Base-by-base conservation (phyloP, 2,113 vertebrate species). In the Ailurus styani region DNA sequence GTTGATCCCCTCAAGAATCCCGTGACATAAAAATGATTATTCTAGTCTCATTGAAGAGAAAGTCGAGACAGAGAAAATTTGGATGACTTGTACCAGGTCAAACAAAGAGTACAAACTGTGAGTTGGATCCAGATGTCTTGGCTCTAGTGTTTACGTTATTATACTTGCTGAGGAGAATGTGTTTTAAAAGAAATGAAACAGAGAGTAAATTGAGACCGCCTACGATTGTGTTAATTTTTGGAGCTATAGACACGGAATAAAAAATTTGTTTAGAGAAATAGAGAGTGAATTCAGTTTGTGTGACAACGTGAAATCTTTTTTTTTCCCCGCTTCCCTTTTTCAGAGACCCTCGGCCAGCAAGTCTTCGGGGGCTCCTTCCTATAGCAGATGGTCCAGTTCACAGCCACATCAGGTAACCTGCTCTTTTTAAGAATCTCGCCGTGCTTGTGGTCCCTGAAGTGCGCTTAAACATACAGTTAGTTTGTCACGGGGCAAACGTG, bases 361-460 rank as follows among this genome's bases (percentile, higher is more conserved):
- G 98, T 98, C 98, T 91, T 98, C 98, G 97, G 98, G 98, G 98
- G 98, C 97, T 98, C 98, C 99, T 98, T 99, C 99, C 97, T 99
- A 98, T 96, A 99, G 99, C 99, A 99, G 99, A 99, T 99, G 99
- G 99, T 99, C 99, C 97, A 98, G 98, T 97, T 98, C 99, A 96
- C 99, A 99, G 98, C 98, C 98, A 29, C 99, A 99, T 99, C 99
- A 99, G 99, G 99, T 99, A 99, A 99, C 97, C 90, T 21, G 95
- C 75, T 96, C 93, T 96, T 98, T 90, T 94, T 85, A 95, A 91
- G 97, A 93, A 91, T 81, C 81, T 17, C 2, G 14, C 12, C 23
- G 0, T 50, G 3, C 27, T 50, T 13, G 25, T 37, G 87, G 75
- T 64, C 73, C 83, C 78, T 45, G 83, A 64, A 91, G 37, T 47